phyloP scores from a whole-genome alignment of 2,888 invertebrate species.

The Watsonalla cultraria region DNA sequence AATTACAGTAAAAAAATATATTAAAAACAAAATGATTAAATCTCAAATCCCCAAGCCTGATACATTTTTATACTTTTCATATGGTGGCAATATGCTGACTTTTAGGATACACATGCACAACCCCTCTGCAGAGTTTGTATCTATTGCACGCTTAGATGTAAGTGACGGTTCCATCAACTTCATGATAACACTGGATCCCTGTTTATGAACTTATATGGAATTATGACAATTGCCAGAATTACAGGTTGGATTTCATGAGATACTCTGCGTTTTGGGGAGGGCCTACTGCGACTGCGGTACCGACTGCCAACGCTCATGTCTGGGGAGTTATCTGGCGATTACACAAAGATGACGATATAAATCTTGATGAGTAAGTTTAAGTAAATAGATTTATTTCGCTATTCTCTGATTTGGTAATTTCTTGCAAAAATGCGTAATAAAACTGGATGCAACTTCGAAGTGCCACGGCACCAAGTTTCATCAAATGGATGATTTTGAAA shows the following conservation, averaged over 20 bases:
- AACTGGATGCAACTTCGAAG: too few species aligned
- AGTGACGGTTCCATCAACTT: constrained; percentile 6
- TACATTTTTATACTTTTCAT: constrained; percentile 89
- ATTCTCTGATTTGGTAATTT: too few species aligned
- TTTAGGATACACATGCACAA: constrained; percentile 87
- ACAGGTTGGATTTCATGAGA: constrained; percentile 82
- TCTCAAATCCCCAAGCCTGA: constrained; percentile 30
- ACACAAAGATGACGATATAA: constrained; percentile 69
- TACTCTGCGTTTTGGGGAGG: constrained; percentile 87
- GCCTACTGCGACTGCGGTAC: constrained; percentile 87
- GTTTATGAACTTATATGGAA: neutral
- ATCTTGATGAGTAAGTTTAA: constrained; percentile 80
- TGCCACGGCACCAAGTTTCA: too few species aligned
- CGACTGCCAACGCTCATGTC: constrained; percentile 77
- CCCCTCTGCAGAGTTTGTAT: constrained; percentile 80
- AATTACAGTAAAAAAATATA: constrained; percentile 1
- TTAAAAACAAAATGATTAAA: constrained; percentile 23
- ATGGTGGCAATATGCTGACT: constrained; percentile 89
- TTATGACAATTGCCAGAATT: constrained; percentile 72
- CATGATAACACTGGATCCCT: neutral
- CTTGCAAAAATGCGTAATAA: neutral
- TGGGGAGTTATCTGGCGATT: constrained; percentile 91
- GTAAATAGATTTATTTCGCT: too few species aligned
- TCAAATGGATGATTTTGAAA: too few species aligned
- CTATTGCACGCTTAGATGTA: constrained; percentile 64